These are phyloP conservation scores for Polyommatus icarus DNA, from an alignment of 2,888 invertebrate species.

Conservation along the genomic window DNA sequence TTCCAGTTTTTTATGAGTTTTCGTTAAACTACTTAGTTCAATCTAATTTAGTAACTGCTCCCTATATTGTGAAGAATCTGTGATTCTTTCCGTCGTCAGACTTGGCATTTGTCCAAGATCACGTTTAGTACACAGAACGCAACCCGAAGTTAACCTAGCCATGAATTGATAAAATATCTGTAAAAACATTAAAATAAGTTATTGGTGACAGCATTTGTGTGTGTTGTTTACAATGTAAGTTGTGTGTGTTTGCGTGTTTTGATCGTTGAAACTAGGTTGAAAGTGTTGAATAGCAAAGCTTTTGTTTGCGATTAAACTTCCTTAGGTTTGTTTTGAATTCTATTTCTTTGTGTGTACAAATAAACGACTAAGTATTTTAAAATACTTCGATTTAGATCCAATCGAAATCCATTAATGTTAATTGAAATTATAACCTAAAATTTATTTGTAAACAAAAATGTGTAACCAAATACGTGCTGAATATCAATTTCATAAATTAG, in stretches of 20 bases:
- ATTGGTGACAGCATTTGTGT: background rate
- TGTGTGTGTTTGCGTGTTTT: slow-evolving; percentile 13
- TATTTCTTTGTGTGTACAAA: background rate
- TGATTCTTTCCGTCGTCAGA: slow-evolving; percentile 42
- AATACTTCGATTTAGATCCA: background rate
- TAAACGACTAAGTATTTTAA: background rate
- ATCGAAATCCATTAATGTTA: background rate
- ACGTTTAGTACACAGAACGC: slow-evolving; percentile 36
- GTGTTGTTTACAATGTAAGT: slow-evolving; percentile 27
- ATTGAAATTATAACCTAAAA: slow-evolving; percentile 1
- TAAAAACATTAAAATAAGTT: slow-evolving; percentile 41
- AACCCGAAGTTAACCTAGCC: background rate
- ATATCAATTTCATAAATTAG: background rate
- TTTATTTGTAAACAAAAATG: background rate
- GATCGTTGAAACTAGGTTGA: slow-evolving; percentile 5
- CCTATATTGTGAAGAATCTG: slow-evolving; percentile 38
- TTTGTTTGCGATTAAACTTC: slow-evolving; percentile 17
- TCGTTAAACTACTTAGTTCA: slow-evolving; percentile 4
- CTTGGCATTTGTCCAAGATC: slow-evolving; percentile 49
- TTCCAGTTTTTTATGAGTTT: background rate
- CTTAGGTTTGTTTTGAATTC: background rate
- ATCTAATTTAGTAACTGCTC: slow-evolving; percentile 13
- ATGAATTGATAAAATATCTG: background rate
- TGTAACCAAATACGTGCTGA: background rate
- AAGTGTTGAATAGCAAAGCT: background rate